These are phyloP conservation scores for Columba livia DNA, from an alignment of 2,113 vertebrate species.

Conservation along the genomic window DNA sequence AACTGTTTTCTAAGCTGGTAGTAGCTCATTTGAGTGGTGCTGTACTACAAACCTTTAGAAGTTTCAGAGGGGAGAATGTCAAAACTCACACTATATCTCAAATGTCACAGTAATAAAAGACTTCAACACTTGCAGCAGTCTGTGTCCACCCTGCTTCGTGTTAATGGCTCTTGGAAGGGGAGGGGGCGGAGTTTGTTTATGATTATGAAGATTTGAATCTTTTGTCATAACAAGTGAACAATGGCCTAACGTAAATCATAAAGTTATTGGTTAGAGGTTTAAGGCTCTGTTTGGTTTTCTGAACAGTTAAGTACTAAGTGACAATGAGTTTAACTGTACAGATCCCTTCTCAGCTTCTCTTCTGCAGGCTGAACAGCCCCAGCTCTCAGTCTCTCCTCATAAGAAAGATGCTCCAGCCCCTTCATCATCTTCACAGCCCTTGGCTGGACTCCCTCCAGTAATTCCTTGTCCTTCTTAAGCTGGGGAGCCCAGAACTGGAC, in stretches of 20 bases:
- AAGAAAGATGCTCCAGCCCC: too few relatives aligned
- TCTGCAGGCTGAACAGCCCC: too few relatives aligned
- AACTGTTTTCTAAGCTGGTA: not conserved
- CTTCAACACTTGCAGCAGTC: fast-evolving
- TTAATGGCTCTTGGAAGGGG: not conserved
- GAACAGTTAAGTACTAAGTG: not conserved
- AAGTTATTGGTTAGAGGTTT: too few relatives aligned
- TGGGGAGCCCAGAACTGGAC: too few relatives aligned
- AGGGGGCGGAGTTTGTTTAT: not conserved
- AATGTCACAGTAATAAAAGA: conserved; percentile 11
- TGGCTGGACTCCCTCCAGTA: too few relatives aligned
- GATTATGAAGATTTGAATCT: not conserved
- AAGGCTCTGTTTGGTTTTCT: too few relatives aligned
- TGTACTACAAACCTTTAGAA: not conserved
- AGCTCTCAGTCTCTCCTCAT: too few relatives aligned
- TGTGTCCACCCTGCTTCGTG: not conserved
- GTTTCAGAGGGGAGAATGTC: not conserved
- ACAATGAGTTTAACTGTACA: not conserved
- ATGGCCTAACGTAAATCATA: too few relatives aligned
- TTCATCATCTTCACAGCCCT: too few relatives aligned
- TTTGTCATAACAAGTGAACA: not conserved
- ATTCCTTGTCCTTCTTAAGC: too few relatives aligned
- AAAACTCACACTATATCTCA: not conserved
- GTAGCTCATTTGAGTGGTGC: not conserved
- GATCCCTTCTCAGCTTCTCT: too few relatives aligned